Conservation (phyloP, 2,113 vertebrate species). For the Phalacrocorax carbo region DNA sequence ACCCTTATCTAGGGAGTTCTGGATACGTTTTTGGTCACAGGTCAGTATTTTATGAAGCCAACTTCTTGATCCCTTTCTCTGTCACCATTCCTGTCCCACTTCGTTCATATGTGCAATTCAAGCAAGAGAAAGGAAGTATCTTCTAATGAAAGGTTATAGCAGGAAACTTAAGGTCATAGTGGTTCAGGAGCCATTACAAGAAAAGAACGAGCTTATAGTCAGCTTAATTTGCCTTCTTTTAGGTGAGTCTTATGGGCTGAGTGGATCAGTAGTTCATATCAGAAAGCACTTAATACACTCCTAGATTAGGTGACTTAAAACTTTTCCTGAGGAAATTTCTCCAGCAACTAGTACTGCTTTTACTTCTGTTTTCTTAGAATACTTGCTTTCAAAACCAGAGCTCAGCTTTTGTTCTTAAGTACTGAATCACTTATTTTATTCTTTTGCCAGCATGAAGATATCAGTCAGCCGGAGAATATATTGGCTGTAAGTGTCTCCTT, state of each 20-base stretch:
- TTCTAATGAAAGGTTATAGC: not conserved
- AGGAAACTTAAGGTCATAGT: not conserved
- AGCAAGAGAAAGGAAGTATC: not conserved
- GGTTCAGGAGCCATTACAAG: not conserved
- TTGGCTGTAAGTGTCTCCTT: constrained; percentile 38
- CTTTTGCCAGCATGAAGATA: constrained; percentile 38
- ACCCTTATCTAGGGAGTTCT: constrained; percentile 53
- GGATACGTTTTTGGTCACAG: constrained; percentile 52
- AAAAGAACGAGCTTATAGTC: not conserved
- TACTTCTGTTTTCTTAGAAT: not conserved
- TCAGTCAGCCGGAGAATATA: constrained; percentile 9
- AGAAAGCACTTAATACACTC: not conserved
- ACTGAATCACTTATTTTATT: constrained; percentile 1
- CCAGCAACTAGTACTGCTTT: not conserved
- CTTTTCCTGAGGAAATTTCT: not conserved
- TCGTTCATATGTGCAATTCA: not conserved
- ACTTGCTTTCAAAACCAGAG: not conserved
- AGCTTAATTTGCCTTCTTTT: not conserved
- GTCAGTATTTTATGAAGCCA: not conserved
- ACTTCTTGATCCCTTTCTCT: not conserved
- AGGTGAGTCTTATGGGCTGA: not conserved
- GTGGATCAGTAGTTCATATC: not conserved
- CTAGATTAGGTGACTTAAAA: not conserved
- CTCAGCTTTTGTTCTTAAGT: not conserved
- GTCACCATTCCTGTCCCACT: not conserved